Conservation (phyloP, 2,113 vertebrate species). For the Melanotaenia duboulayi region DNA sequence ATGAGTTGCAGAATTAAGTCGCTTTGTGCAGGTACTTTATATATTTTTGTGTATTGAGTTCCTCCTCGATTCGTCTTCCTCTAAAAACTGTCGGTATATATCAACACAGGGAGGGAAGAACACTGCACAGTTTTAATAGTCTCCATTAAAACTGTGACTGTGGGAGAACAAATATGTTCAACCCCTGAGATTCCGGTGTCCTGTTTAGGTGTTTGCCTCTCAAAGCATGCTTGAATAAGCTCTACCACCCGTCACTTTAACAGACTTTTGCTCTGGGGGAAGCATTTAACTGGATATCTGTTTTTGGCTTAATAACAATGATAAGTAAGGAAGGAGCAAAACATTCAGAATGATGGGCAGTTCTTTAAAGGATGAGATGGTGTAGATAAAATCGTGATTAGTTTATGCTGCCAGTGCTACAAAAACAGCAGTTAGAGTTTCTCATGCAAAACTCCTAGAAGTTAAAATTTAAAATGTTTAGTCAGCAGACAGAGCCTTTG, state of each 20-base stretch:
- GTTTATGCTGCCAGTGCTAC: neutral
- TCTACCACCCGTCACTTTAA: neutral
- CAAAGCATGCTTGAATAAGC: neutral
- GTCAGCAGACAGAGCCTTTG: conserved; percentile 15
- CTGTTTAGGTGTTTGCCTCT: conserved; percentile 5
- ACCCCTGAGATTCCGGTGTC: conserved; percentile 5
- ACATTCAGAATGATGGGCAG: neutral
- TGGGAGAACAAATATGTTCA: neutral
- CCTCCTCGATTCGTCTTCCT: neutral
- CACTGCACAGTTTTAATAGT: neutral
- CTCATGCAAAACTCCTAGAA: conserved; percentile 3
- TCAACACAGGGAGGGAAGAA: neutral
- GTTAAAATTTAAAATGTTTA: conserved; percentile 3
- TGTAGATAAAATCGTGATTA: neutral
- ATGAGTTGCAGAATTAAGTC: neutral
- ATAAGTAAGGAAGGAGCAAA: neutral
- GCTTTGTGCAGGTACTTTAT: neutral
- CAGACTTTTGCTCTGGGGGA: too few relatives aligned
- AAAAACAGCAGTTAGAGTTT: neutral
- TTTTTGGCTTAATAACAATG: neutral
- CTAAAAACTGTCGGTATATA: too few relatives aligned
- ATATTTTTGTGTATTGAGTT: neutral
- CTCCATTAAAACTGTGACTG: neutral
- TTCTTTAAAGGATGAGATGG: neutral
- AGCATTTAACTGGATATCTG: neutral